Evolutionary conservation across 2,888 invertebrate species (phyloP).

Genomic region (Boloria euphrosyne): DNA sequence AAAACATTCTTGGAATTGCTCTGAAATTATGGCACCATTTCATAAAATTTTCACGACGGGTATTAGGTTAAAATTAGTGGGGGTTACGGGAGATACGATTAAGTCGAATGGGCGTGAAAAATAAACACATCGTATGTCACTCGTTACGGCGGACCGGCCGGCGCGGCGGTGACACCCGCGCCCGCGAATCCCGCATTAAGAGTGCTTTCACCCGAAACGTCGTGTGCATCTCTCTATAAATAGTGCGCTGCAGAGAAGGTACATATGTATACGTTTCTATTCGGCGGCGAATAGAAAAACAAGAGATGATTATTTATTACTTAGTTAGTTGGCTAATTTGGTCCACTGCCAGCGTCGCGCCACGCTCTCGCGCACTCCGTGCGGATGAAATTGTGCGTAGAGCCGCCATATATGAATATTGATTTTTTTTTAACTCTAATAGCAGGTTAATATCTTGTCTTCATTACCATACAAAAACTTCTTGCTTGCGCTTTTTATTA

Average conservation of each 20-base stretch:
- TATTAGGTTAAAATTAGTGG: constrained; percentile 76
- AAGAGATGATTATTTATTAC: constrained; percentile 82
- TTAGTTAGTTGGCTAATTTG: constrained; percentile 81
- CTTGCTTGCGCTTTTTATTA: background rate
- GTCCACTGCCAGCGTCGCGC: constrained; percentile 77
- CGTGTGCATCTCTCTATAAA: constrained; percentile 76
- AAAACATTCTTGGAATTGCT: constrained; percentile 76
- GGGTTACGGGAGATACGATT: constrained; percentile 44
- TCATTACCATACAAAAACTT: background rate
- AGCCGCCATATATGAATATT: constrained; percentile 40
- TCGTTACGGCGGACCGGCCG: constrained; percentile 40
- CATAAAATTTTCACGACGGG: constrained; percentile 62
- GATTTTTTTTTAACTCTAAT: constrained; percentile 24
- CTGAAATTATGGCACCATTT: constrained; percentile 74
- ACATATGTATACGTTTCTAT: constrained; percentile 76
- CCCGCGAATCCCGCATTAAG: constrained; percentile 74
- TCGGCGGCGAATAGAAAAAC: constrained; percentile 79
- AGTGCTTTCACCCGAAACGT: constrained; percentile 80
- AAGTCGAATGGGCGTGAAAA: constrained; percentile 69
- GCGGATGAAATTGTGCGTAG: constrained; percentile 76
- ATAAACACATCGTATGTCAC: constrained; percentile 66
- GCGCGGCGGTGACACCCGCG: constrained; percentile 58
- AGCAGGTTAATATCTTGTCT: background rate
- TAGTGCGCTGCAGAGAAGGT: constrained; percentile 64
- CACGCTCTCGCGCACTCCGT: constrained; percentile 74